Conservation (phyloP, 2,113 vertebrate species). For the Colinus virginianus region DNA sequence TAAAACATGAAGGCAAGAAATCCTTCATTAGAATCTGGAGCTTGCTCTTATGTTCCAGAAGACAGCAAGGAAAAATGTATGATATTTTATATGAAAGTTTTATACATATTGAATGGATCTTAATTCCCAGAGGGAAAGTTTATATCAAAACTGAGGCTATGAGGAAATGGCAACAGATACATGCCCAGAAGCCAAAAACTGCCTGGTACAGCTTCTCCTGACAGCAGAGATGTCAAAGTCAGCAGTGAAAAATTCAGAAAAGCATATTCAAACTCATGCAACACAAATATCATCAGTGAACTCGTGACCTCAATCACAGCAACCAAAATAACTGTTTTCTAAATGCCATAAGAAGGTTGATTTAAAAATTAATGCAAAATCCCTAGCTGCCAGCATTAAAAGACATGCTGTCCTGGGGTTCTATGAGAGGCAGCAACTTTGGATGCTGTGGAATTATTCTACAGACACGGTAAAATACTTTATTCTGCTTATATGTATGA, state of each 20-base stretch:
- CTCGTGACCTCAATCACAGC: slow-evolving; percentile 29
- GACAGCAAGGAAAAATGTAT: neutral
- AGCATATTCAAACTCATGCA: neutral
- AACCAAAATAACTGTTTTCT: slow-evolving; percentile 16
- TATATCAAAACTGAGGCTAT: slow-evolving; percentile 1
- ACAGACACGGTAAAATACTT: slow-evolving; percentile 9
- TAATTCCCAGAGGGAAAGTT: slow-evolving; percentile 51
- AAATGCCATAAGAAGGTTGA: neutral
- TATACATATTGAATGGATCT: slow-evolving; percentile 20
- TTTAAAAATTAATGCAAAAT: neutral
- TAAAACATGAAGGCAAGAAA: slow-evolving; percentile 37
- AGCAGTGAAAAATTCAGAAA: slow-evolving; percentile 34
- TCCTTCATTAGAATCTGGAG: slow-evolving; percentile 23
- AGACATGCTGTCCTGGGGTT: neutral
- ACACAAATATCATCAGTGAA: neutral
- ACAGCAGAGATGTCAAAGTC: neutral
- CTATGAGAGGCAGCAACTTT: neutral
- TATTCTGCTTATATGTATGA: neutral
- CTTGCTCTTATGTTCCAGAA: neutral
- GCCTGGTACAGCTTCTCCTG: neutral
- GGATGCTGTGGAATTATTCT: neutral
- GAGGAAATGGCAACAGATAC: slow-evolving; percentile 27
- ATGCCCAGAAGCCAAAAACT: slow-evolving; percentile 12
- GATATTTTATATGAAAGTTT: slow-evolving; percentile 31
- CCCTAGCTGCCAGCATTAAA: neutral